phyloP scores from a whole-genome alignment of 2,797 vertebrate genomes.

The Coccyzus lansbergi region DNA sequence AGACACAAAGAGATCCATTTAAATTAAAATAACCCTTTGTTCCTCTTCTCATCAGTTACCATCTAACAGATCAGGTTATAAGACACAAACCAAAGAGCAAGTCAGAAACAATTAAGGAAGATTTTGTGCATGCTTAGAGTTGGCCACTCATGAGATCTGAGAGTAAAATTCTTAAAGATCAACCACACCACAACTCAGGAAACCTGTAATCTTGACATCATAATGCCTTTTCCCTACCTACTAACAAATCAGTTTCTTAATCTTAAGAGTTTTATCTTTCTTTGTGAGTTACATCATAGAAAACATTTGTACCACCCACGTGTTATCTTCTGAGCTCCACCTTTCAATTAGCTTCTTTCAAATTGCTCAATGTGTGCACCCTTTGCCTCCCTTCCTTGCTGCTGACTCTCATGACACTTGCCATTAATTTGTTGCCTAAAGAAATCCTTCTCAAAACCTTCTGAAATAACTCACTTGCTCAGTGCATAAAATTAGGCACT shows the following conservation, averaged over 20 bases:
- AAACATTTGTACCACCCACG: not conserved
- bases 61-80: constrained; percentile 3
- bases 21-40: constrained; percentile 18
- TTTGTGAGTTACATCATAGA: not conserved
- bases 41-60: constrained; percentile 1
- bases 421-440: constrained; percentile 53
- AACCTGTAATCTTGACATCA: not conserved
- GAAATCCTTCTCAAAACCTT: constrained; percentile 41
- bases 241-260: not conserved
- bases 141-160: not conserved
- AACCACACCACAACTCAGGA: not conserved
- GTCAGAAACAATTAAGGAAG: not conserved
- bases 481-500: constrained; percentile 31
- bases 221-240: not conserved
- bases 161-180: not conserved
- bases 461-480: constrained; percentile 23
- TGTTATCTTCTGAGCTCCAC: not conserved
- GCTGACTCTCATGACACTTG: constrained; percentile 19
- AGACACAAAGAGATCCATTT: not conserved
- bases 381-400: not conserved
- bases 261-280: not conserved
- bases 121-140: not conserved
- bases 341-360: not conserved
- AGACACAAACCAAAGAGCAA: not conserved
- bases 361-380: not conserved